Evolutionary conservation across 2,888 invertebrate species (phyloP), one percentile per base, ranked within the genome.

Genomic region (Bedellia somnulentella): DNA sequence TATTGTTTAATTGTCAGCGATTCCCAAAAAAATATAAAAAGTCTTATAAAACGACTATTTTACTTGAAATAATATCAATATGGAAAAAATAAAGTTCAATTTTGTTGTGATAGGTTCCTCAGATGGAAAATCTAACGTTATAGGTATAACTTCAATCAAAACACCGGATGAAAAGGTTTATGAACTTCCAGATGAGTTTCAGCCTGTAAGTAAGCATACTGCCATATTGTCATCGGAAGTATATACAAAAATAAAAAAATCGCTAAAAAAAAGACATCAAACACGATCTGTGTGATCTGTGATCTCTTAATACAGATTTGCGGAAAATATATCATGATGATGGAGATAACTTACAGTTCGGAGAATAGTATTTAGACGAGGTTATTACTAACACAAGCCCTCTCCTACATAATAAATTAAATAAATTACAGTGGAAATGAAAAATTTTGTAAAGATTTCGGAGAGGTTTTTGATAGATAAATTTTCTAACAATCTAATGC

Each of bases 391-490:
- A 24, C n/a, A 24, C 3, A 24, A 24, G 12, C n/a, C n/a, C n/a
- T n/a, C n/a, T n/a, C n/a, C n/a, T n/a, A 11, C 6, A 24, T 3
- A 24, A 24, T 5, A 10, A 3, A 3, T 11, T 5, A 3, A n/a
- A 12, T 6, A 24, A 10, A 11, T 12, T 3, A 3, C 10, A 24
- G 11, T 3, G 2, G 24, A 24, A 13, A 24, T 6, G 12, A 11
- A 11, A 10, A 25, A 12, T 8, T 6, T 25, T 3, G 14, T 2
- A 15, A 31, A 23, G 4, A 23, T 22, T 22, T 24, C 15, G 15
- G 27, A 27, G 27, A 31, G 23, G 12, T 29, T 31, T 35, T 25
- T 35, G 9, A 22, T 31, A 26, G 29, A 35, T 24, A 35, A 35
- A 13, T 31, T 35, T 31, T 27, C 29, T 2, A 29, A 22, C 4